A percentile compares a stretch with the other conserved stretches of the same genome.
Conservation (phyloP, 2,888 invertebrate species). For the Balanococcus diminutus region DNA sequence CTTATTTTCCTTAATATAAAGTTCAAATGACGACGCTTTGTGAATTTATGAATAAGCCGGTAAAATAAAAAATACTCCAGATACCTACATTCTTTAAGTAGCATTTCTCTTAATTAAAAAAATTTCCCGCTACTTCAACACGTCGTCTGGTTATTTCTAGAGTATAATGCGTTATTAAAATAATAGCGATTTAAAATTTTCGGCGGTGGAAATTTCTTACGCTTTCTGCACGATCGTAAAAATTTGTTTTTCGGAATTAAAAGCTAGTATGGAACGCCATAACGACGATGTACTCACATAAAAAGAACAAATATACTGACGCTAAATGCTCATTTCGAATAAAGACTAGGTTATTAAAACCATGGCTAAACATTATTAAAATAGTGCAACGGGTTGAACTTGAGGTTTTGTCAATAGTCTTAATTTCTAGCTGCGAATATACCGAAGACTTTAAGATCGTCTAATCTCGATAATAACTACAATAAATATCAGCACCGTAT, state of each 20-base stretch:
- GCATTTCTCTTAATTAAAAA: constrained; percentile 31
- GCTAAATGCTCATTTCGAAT: not conserved
- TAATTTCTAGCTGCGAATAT: not conserved
- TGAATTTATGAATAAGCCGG: constrained; percentile 22
- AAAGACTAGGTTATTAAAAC: not conserved
- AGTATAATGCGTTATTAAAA: not conserved
- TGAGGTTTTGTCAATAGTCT: not conserved
- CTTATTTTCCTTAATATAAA: constrained; percentile 35
- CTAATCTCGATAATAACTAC: not conserved
- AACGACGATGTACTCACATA: not conserved
- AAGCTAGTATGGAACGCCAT: not conserved
- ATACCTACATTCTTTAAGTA: constrained; percentile 27
- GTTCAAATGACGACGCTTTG: constrained; percentile 19
- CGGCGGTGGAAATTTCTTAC: not conserved
- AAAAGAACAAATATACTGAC: not conserved
- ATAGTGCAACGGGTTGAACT: not conserved
- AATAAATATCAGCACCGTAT: not conserved
- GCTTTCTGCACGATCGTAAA: not conserved
- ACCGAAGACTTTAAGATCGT: not conserved
- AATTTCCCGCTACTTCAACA: constrained; percentile 14
- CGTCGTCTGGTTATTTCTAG: not conserved
- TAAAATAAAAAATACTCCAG: constrained; percentile 24
- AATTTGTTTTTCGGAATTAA: not conserved
- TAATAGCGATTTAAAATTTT: constrained; percentile 15
- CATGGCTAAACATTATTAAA: not conserved